Evolutionary conservation across 2,797 vertebrate species (phyloP).

Genomic region (Apogon talboti): DNA sequence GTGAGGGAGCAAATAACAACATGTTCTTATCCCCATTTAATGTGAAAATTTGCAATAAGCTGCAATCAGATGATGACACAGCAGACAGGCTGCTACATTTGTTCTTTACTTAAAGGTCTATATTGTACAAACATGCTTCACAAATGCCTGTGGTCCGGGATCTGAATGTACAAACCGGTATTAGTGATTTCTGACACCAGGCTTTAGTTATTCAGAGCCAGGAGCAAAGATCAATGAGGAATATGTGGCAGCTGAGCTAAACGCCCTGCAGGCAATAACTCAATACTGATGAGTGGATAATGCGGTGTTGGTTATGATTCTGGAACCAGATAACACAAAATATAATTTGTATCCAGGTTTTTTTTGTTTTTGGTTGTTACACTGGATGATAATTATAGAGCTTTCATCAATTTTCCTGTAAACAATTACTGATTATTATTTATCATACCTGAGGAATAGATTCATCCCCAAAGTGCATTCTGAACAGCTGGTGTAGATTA

Average conservation of each 20-base stretch:
- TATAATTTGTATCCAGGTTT: slow-evolving; percentile 26
- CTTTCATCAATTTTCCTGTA: slow-evolving; percentile 53
- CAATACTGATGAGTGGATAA: slow-evolving; percentile 34
- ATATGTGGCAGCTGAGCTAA: slow-evolving; percentile 42
- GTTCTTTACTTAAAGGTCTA: slow-evolving; percentile 21
- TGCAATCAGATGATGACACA: not conserved
- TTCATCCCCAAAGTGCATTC: too few relatives aligned
- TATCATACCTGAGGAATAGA: slow-evolving; percentile 48
- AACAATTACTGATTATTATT: slow-evolving; percentile 57
- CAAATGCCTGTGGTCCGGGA: not conserved
- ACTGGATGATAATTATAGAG: slow-evolving; percentile 48
- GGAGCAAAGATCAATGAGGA: slow-evolving; percentile 23
- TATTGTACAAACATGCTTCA: not conserved
- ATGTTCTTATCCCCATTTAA: slow-evolving; percentile 16
- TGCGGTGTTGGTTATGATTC: slow-evolving; percentile 53
- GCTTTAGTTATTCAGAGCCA: slow-evolving; percentile 34
- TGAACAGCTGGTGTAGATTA: slow-evolving; percentile 47
- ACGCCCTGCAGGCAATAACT: slow-evolving; percentile 40
- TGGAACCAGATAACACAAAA: slow-evolving; percentile 54
- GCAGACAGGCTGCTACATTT: not conserved
- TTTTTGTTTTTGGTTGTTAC: slow-evolving; percentile 20
- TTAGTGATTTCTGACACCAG: slow-evolving; percentile 32
- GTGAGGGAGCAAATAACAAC: slow-evolving; percentile 14
- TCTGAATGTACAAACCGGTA: slow-evolving; percentile 4
- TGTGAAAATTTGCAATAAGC: not conserved